Evolutionary conservation across 2,888 invertebrate species (phyloP).

Genomic region (Drosophila monieri): DNA sequence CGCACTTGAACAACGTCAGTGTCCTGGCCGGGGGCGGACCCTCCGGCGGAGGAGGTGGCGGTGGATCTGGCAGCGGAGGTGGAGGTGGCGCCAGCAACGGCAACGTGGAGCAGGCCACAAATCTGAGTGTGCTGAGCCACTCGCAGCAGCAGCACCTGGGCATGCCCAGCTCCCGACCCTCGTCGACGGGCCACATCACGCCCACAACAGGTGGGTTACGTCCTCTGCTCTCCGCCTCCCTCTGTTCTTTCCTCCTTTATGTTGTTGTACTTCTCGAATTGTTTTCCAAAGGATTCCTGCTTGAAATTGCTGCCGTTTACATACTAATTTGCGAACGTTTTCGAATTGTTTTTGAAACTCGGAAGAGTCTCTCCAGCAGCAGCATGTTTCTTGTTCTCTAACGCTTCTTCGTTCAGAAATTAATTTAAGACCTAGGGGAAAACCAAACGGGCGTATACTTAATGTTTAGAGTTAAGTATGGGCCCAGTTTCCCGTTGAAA

Average conservation of each 20-base stretch:
- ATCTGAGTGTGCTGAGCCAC: slow-evolving; percentile 86
- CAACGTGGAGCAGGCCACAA: slow-evolving; percentile 82
- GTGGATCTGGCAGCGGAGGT: slow-evolving; percentile 55
- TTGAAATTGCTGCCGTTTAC: slow-evolving; percentile 46
- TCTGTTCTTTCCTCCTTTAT: slow-evolving; percentile 5
- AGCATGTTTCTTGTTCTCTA: slow-evolving; percentile 64
- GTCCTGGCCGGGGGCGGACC: slow-evolving; percentile 53
- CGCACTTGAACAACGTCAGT: slow-evolving; percentile 62
- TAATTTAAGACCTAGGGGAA: neutral
- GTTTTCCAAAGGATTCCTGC: slow-evolving; percentile 28
- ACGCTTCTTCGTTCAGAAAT: neutral
- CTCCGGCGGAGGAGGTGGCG: slow-evolving; percentile 57
- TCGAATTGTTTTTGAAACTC: slow-evolving; percentile 4
- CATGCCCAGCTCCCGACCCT: slow-evolving; percentile 85
- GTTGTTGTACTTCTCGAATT: slow-evolving; percentile 3
- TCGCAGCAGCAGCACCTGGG: slow-evolving; percentile 85
- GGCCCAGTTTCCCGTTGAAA: slow-evolving; percentile 38
- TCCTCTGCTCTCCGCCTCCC: neutral
- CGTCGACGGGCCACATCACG: slow-evolving; percentile 86
- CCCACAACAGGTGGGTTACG: slow-evolving; percentile 85
- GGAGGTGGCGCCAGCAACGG: slow-evolving; percentile 71
- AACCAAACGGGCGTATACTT: slow-evolving; percentile 58
- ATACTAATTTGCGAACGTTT: slow-evolving; percentile 30
- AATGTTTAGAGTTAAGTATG: slow-evolving; percentile 58
- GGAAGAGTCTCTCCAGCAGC: slow-evolving; percentile 8